Evolutionary conservation across 2,113 vertebrate species (phyloP).

Genomic region (Trichechus manatus): DNA sequence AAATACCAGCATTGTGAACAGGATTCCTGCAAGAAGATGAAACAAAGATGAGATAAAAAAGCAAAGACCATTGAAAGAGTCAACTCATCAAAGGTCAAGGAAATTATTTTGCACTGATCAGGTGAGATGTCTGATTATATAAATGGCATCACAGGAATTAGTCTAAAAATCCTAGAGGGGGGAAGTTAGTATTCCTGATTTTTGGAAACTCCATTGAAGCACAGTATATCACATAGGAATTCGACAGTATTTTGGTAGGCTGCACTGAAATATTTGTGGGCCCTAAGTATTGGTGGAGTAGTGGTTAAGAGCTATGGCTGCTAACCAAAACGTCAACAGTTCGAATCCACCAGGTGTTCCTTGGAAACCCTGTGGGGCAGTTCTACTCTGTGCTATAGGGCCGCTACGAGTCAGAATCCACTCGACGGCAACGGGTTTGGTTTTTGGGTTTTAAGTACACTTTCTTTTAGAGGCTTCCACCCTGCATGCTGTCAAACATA

Average conservation of each 20-base stretch:
- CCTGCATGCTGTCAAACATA: background rate
- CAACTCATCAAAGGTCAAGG: background rate
- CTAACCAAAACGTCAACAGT: no score
- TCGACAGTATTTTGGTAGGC: background rate
- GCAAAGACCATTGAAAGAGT: background rate
- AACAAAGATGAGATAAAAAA: background rate
- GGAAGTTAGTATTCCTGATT: background rate
- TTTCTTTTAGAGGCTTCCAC: background rate
- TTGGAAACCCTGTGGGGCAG: no score
- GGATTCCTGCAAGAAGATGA: slow-evolving; percentile 92
- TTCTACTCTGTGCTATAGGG: no score
- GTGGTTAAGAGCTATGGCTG: no score
- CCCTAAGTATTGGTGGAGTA: rapidly evolving
- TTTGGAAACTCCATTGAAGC: background rate
- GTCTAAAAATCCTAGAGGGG: background rate
- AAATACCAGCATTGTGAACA: slow-evolving; percentile 98
- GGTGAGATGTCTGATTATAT: background rate
- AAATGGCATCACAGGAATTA: background rate
- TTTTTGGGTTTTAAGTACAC: rapidly evolving
- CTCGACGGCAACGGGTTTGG: no score
- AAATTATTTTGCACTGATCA: background rate
- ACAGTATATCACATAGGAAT: background rate
- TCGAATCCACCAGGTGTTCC: no score
- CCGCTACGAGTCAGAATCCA: no score
- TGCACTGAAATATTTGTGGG: background rate